Base-by-base conservation (phyloP, 1,140 invertebrate species). In the Caenorhabditis inopinata region DNA sequence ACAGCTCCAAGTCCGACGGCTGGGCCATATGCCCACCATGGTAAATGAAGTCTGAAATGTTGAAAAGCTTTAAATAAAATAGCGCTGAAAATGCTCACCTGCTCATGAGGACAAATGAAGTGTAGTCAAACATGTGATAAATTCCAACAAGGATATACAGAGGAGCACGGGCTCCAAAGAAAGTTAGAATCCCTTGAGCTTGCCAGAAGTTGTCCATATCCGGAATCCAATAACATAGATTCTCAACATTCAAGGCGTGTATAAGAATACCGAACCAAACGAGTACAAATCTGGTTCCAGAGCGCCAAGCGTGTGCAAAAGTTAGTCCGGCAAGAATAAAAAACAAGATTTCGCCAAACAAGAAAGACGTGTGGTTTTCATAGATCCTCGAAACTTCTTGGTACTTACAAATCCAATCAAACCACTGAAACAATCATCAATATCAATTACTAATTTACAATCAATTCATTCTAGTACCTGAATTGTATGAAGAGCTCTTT, bases 1-100 rank as follows among this genome's bases (percentile, higher is more conserved):
- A 94, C 92, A 0, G 92, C 92, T 2, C 91, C 86, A n/a, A 94
- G 87, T 2, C 93, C 93, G 47, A 93, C 93, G 89, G 89, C 86
- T 18, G 85, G 85, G 23, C 85, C 83, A 45, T 88, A 83, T 12
- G 85, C 87, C 85, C 83, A 88, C 84, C 83, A 86, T 7, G 87
- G 87, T 7, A 87, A 49, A 74, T 84, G 83, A 46, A 87, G 85
- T 68, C 86, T 88, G 58, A 53, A 77, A 49, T n/a, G 38, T 75
- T 14, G 6, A 32, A 46, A 9, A 12, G 47, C 23, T 73, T 7
- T 5, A 35, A 6, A 68, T 2, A 14, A 0, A 68, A 68, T 14
- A 18, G n/a, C 27, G 16, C 7, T 77, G n/a, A 83, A 4, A 84
- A 9, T 16, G 29, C 49, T 49, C 35, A 88, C 87, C 87, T 82